These are phyloP conservation scores for Tridacna gigas DNA, from an alignment of 2,888 invertebrate genomes.

Conservation along the genomic window DNA sequence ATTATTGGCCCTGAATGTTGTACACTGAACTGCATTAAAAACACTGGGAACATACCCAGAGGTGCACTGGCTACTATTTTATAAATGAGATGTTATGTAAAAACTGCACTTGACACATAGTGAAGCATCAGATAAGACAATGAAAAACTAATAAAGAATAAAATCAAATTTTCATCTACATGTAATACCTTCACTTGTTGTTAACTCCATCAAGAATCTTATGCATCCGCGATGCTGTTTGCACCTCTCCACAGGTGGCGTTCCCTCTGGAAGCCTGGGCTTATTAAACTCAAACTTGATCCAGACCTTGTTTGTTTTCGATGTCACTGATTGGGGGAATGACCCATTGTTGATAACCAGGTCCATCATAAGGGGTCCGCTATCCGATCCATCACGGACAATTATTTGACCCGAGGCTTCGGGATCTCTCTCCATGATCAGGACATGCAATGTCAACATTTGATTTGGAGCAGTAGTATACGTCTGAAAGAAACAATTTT, in stretches of 20 bases:
- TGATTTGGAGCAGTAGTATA: constrained; percentile 84
- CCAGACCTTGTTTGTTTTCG: constrained; percentile 92
- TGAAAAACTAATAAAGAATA: too few species aligned
- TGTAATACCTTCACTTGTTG: constrained; percentile 72
- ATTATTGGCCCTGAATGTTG: background rate
- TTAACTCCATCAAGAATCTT: constrained; percentile 73
- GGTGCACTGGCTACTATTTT: too few species aligned
- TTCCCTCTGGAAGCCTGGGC: constrained; percentile 59
- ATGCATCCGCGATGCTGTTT: constrained; percentile 73
- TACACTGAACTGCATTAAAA: too few species aligned
- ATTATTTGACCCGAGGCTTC: constrained; percentile 87
- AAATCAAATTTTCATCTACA: too few species aligned
- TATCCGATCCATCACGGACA: constrained; percentile 71
- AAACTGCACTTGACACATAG: too few species aligned
- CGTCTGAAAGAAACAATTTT: background rate
- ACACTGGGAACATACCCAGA: too few species aligned
- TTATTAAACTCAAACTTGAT: constrained; percentile 89
- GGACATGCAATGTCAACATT: constrained; percentile 93
- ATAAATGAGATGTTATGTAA: too few species aligned
- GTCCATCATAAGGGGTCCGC: constrained; percentile 89
- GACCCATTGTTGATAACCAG: constrained; percentile 93
- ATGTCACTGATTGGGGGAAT: constrained; percentile 91
- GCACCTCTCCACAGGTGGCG: constrained; percentile 64
- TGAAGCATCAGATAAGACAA: too few species aligned
- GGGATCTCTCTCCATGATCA: constrained; percentile 90